A percentile compares a stretch with the other conserved stretches of the same genome.
Conservation (phyloP, 1,140 invertebrate genomes). For the Akabosia matsudoensis region DNA sequence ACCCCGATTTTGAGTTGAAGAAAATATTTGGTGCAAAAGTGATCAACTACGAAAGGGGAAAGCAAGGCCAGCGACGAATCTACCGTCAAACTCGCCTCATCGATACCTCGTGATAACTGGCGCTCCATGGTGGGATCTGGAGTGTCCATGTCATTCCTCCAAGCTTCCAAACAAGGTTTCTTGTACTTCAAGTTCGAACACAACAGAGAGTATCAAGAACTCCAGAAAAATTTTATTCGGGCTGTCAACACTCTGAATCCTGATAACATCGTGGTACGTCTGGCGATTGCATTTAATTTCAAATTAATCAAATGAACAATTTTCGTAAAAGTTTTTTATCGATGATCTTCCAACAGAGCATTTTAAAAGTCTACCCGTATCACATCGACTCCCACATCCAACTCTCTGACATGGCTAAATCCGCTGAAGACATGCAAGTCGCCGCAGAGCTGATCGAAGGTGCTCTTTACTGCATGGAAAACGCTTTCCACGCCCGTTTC, state of each 20-base stretch:
- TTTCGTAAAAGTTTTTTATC: conserved; percentile 18
- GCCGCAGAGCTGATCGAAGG: conserved; percentile 75
- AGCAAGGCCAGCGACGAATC: conserved; percentile 27
- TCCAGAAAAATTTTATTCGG: conserved; percentile 70
- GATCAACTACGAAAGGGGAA: conserved; percentile 63
- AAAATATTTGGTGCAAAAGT: conserved; percentile 80
- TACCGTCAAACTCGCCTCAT: conserved; percentile 28
- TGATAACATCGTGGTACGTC: conserved; percentile 70
- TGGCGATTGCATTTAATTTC: conserved; percentile 23
- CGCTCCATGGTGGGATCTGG: conserved; percentile 48
- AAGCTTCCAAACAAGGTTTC: conserved; percentile 53
- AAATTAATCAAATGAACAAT: conserved; percentile 27
- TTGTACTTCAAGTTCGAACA: conserved; percentile 79
- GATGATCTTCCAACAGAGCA: conserved; percentile 47
- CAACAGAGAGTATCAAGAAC: conserved; percentile 68
- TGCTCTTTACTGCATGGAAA: conserved; percentile 73
- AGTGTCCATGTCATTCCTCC: conserved; percentile 68
- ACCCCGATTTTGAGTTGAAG: conserved; percentile 77
- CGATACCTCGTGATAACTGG: conserved; percentile 34
- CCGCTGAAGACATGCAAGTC: conserved; percentile 74
- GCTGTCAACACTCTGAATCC: conserved; percentile 77
- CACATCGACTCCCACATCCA: conserved; percentile 83
- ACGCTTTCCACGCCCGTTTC: conserved; percentile 75
- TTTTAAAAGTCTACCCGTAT: conserved; percentile 73
- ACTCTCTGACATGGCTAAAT: conserved; percentile 73